A percentile compares a stretch with the other conserved stretches of the same genome.
Conservation (phyloP, 2,113 vertebrate genomes). For the Corythaixoides concolor region DNA sequence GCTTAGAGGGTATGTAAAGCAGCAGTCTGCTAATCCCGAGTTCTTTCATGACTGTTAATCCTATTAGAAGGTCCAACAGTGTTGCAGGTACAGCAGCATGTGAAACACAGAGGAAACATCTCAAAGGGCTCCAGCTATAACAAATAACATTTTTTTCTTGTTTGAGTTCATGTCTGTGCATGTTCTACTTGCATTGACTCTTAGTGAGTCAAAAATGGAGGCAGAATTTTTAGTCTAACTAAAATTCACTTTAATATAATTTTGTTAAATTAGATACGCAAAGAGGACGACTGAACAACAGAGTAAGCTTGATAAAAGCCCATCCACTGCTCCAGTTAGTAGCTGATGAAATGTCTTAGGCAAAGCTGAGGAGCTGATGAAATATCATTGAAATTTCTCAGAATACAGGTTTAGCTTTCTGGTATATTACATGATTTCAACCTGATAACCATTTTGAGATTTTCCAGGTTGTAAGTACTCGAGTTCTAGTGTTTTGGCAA, state of each 20-base stretch:
- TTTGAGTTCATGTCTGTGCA: rapidly evolving
- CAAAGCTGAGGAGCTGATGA: not conserved
- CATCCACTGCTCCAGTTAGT: not conserved
- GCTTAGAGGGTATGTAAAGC: not conserved
- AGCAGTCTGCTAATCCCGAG: not conserved
- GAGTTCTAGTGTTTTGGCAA: not conserved
- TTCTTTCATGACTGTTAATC: slow-evolving; percentile 12
- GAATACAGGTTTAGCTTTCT: not conserved
- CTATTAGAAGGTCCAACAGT: not conserved
- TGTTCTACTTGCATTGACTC: not conserved
- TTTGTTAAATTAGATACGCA: not conserved
- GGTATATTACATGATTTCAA: not conserved
- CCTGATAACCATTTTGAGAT: not conserved
- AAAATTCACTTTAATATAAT: not conserved
- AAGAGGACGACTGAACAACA: not conserved
- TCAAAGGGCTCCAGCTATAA: not conserved
- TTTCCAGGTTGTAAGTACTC: not conserved
- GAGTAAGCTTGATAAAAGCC: not conserved
- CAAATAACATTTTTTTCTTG: not conserved
- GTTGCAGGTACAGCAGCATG: not conserved
- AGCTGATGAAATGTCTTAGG: not conserved
- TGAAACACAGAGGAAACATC: not conserved
- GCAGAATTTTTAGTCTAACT: not conserved
- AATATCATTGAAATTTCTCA: not conserved
- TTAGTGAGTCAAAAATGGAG: not conserved